Conservation (phyloP, 2,113 vertebrate genomes). For the Dipodomys ordii region DNA sequence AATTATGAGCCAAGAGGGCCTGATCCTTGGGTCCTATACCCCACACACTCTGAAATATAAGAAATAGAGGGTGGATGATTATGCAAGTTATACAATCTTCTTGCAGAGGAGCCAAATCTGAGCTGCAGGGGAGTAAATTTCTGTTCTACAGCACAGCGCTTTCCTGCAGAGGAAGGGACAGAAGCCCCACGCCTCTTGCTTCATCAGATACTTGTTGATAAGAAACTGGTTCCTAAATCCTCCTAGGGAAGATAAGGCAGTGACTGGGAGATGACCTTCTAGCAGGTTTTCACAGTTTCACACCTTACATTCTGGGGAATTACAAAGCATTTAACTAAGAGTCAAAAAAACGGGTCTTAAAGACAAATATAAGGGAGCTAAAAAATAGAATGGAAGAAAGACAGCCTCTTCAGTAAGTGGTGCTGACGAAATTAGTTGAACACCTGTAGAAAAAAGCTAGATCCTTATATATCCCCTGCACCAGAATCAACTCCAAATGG, state of each 20-base stretch:
- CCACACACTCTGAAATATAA: slow-evolving; percentile 20
- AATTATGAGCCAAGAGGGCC: not conserved
- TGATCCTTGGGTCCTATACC: not conserved
- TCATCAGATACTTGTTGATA: slow-evolving; percentile 21
- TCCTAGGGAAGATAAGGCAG: not conserved
- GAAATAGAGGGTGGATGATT: not conserved
- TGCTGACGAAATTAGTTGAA: too few species aligned
- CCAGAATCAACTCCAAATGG: too few species aligned
- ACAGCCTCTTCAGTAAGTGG: too few species aligned
- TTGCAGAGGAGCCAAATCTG: not conserved
- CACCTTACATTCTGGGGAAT: slow-evolving; percentile 22
- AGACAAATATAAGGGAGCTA: too few species aligned
- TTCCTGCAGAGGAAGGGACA: not conserved
- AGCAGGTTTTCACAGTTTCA: not conserved
- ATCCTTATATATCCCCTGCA: too few species aligned
- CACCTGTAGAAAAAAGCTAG: too few species aligned
- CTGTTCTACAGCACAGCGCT: not conserved
- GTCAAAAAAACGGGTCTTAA: not conserved
- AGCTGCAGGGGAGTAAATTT: slow-evolving; percentile 6
- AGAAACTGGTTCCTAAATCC: slow-evolving; percentile 41
- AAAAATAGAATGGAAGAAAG: too few species aligned
- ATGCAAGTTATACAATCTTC: not conserved
- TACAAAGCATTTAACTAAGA: not conserved
- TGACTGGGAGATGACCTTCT: not conserved
- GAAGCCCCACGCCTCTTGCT: not conserved